A percentile compares a stretch with the other conserved stretches of the same genome.
Evolutionary conservation across 1,140 invertebrate genomes (phyloP).

Genomic region (Tetragonula clypearis): DNA sequence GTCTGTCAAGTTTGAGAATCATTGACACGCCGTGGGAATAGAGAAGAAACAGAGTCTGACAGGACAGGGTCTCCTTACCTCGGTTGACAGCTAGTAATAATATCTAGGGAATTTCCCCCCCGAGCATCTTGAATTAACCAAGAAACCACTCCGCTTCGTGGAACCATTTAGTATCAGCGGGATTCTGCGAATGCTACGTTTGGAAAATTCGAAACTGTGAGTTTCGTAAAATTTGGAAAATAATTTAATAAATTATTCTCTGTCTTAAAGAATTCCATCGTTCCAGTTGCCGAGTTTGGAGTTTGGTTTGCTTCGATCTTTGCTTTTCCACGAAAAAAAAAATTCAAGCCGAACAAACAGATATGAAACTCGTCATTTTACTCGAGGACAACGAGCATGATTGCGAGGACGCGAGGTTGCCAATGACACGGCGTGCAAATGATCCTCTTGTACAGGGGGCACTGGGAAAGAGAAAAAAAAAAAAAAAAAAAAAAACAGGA

Average conservation of each 20-base stretch:
- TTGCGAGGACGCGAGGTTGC: not conserved
- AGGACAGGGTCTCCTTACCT: not conserved
- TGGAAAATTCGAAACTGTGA: too few species aligned
- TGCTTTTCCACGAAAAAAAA: too few species aligned
- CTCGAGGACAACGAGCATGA: conserved; percentile 5
- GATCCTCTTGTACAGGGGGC: not conserved
- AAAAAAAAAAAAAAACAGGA: not conserved
- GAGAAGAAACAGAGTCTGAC: not conserved
- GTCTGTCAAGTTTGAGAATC: conserved; percentile 8
- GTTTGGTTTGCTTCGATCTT: too few species aligned
- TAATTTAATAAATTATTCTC: too few species aligned
- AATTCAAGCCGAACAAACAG: not conserved
- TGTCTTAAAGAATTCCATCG: too few species aligned
- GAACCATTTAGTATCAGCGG: not conserved
- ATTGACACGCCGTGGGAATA: conserved; percentile 28
- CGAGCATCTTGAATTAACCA: not conserved
- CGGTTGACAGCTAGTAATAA: not conserved
- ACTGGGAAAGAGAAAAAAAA: not conserved
- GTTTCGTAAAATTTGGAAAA: too few species aligned
- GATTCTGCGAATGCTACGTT: not conserved
- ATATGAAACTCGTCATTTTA: conserved; percentile 12
- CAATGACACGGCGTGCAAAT: conserved; percentile 21
- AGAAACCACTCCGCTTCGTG: not conserved
- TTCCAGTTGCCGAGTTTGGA: too few species aligned
- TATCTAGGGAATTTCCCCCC: not conserved